phyloP scores from a whole-genome alignment of 1,140 invertebrate species.

The Drosophila ogumai region DNA sequence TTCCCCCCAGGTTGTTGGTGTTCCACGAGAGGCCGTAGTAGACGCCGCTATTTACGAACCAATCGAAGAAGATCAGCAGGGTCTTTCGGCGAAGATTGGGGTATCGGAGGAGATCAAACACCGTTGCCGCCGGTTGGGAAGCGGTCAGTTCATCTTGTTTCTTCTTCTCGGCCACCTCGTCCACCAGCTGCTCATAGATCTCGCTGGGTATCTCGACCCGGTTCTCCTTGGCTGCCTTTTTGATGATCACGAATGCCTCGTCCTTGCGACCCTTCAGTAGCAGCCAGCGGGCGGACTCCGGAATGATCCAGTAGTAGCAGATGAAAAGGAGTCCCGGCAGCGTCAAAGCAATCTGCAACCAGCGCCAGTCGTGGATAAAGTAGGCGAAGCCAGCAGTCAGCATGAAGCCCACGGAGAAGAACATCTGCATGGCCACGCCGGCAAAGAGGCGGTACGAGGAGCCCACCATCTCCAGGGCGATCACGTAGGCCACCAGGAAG shows the following conservation, averaged over 20 bases:
- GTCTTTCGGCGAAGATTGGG: constrained; percentile 90
- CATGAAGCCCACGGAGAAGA: constrained; percentile 92
- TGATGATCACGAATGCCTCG: constrained; percentile 90
- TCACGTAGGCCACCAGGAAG: constrained; percentile 92
- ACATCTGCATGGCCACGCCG: constrained; percentile 91
- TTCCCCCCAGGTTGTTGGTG: constrained; percentile 90
- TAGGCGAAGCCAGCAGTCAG: constrained; percentile 90
- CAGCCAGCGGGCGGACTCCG: constrained; percentile 93
- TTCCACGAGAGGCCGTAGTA: constrained; percentile 94
- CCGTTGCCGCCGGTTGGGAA: constrained; percentile 84
- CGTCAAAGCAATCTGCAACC: constrained; percentile 90
- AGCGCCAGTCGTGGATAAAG: constrained; percentile 91
- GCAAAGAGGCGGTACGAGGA: constrained; percentile 90
- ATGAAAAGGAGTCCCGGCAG: constrained; percentile 90
- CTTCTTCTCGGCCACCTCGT: constrained; percentile 82
- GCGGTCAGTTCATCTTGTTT: constrained; percentile 52
- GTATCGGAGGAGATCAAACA: constrained; percentile 90
- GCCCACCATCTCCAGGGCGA: constrained; percentile 94
- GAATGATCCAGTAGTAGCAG: constrained; percentile 93
- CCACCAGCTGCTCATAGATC: constrained; percentile 87
- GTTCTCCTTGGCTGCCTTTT: constrained; percentile 89
- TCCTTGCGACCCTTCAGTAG: constrained; percentile 90
- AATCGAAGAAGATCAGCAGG: constrained; percentile 91
- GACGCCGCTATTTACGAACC: constrained; percentile 92
- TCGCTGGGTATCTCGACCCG: constrained; percentile 87